phyloP scores from a whole-genome alignment of 2,888 invertebrate species.

The Drosophila prostipennis region DNA sequence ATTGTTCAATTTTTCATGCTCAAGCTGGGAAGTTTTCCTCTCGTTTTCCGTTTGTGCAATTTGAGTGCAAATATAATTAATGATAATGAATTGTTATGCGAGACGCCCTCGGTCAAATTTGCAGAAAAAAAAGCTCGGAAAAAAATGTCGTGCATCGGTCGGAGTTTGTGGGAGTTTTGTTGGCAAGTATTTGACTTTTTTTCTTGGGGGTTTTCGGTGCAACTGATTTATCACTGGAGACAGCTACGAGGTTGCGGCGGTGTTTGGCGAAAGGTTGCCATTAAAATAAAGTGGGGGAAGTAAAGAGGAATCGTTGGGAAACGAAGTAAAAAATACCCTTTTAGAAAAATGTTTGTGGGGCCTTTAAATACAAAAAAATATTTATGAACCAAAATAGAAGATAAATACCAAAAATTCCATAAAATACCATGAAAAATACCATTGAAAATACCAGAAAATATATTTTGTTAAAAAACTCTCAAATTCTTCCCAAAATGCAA shows the following conservation, averaged over 20 bases:
- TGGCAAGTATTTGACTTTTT: constrained; percentile 25
- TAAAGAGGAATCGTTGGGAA: no score
- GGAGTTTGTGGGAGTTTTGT: constrained; percentile 43
- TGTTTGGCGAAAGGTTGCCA: constrained; percentile 72
- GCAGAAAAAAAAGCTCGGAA: background rate
- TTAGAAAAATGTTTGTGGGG: no score
- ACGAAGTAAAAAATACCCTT: constrained; percentile 2
- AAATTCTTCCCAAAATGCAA: background rate
- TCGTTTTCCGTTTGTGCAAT: constrained; percentile 20
- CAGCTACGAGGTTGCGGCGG: constrained; percentile 29
- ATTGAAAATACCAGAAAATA: no score
- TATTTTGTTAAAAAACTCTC: background rate
- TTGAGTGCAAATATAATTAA: constrained; percentile 77
- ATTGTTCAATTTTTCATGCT: constrained; percentile 70
- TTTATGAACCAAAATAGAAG: background rate
- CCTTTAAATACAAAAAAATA: no score
- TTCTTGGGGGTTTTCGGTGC: constrained; percentile 21
- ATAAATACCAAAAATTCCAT: background rate
- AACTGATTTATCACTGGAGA: constrained; percentile 72
- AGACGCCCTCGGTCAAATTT: constrained; percentile 33
- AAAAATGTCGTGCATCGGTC: constrained; percentile 68
- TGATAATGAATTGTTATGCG: constrained; percentile 79
- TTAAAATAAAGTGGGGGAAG: background rate
- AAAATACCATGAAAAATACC: no score
- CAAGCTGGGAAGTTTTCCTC: constrained; percentile 15